Evolutionary conservation across 1,140 invertebrate species (phyloP), one percentile per base, ranked within the genome.

Genomic region (Bradysia coprophila): DNA sequence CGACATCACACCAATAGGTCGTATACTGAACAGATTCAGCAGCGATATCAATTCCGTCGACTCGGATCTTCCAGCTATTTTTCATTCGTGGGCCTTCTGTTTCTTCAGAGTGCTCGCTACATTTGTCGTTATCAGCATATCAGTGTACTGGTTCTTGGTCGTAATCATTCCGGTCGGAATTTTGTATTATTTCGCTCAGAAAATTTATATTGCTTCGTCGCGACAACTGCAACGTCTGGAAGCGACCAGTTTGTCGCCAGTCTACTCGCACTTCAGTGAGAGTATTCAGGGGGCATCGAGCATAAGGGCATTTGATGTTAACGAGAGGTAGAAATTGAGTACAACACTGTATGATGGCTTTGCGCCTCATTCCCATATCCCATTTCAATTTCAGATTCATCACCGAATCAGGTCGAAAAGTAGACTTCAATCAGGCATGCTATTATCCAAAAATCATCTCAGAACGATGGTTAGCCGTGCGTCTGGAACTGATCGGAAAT

Each of bases 161-260:
- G 75, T 91, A 33, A 78, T 93, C 44, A 37, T 94, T 45, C 90
- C 91, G 6, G 76, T 96, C 51, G 79, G 74, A 32, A 45, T 90
- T 13, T 47, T 95, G 32, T 96, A 96, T 66, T 89, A 89, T 57
- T 78, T 94, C 48, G 76, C 91, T 48, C 78, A 96, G 73, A 76
- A 87, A 48, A 92, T 96, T 66, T 98, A 97, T 61, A 86, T 98
- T 28, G 69, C 78, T 1, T 87, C 92, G 1, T 96, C 92, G 2
- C 65, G 94, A 19, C 94, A 98, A 57, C 59, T 98, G 42, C 97
- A 95, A 67, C 72, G 95, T 36, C 57, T 98, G 20, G 93, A 80
- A 50, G 76, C 76, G 1, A 64, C 73, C 1, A 67, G 66, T 22
- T 54, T 73, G 20, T 78, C 76, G 4, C 77, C 77, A 10, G 75